Evolutionary conservation across 2,888 invertebrate genomes (phyloP).

Genomic region (Zeuzera pyrina): DNA sequence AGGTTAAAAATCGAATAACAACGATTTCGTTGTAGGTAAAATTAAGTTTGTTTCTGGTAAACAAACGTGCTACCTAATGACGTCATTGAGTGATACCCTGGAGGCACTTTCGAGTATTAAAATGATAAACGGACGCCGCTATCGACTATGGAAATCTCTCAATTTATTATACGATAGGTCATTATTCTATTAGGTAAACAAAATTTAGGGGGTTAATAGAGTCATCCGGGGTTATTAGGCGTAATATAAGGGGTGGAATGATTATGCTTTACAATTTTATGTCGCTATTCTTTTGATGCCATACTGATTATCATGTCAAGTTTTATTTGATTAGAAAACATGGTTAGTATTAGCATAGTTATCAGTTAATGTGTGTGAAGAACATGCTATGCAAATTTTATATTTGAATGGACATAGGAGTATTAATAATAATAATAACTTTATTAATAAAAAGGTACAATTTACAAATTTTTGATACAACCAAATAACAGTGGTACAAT

Average conservation of each 20-base stretch:
- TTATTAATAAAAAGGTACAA: too few species aligned
- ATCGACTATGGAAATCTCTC: constrained; percentile 70
- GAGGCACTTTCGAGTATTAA: constrained; percentile 66
- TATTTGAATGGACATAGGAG: too few species aligned
- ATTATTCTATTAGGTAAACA: constrained; percentile 72
- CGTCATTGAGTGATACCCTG: constrained; percentile 49
- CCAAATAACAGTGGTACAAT: too few species aligned
- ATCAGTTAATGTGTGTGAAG: too few species aligned
- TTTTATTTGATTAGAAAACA: constrained; percentile 5
- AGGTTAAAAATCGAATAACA: constrained; percentile 14
- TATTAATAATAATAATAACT: too few species aligned
- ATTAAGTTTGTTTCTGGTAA: constrained; percentile 15
- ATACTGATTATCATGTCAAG: constrained; percentile 14
- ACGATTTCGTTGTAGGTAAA: not conserved
- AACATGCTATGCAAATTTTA: too few species aligned
- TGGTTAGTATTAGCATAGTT: too few species aligned
- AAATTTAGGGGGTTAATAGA: constrained; percentile 62
- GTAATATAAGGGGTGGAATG: constrained; percentile 30
- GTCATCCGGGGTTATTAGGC: constrained; percentile 52
- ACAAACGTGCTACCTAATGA: constrained; percentile 45
- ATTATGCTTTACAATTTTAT: constrained; percentile 17
- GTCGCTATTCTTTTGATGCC: constrained; percentile 22
- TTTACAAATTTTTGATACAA: too few species aligned
- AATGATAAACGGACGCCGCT: constrained; percentile 61
- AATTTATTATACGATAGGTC: constrained; percentile 70